A percentile compares a stretch with the other conserved stretches of the same genome.
Conservation (phyloP, 2,888 invertebrate genomes). For the Tetranychus piercei region DNA sequence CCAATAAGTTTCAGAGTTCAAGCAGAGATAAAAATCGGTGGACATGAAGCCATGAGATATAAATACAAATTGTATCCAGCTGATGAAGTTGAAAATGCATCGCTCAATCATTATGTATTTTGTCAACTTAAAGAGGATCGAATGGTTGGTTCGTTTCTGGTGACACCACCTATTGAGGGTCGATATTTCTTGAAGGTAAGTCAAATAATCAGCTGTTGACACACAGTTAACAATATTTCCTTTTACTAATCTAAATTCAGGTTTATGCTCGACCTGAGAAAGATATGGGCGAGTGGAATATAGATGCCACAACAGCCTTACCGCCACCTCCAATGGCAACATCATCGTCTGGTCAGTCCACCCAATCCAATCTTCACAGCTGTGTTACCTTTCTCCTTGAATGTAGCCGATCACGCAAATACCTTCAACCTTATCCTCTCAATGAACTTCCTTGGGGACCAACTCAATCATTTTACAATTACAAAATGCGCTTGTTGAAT, state of each 20-base stretch:
- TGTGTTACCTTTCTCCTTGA: slow-evolving; percentile 29
- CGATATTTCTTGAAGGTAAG: slow-evolving; percentile 33
- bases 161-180: slow-evolving; percentile 34
- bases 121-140: slow-evolving; percentile 30
- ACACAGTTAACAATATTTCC: background rate
- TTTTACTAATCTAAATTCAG: background rate
- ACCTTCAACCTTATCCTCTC: slow-evolving; percentile 27
- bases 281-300: slow-evolving; percentile 27
- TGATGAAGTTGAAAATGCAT: slow-evolving; percentile 29
- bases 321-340: slow-evolving; percentile 17
- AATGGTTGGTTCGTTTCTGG: slow-evolving; percentile 30
- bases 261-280: slow-evolving; percentile 30
- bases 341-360: slow-evolving; percentile 19
- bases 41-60: slow-evolving; percentile 29
- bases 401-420: slow-evolving; percentile 27
- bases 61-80: slow-evolving; percentile 30
- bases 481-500: slow-evolving; percentile 28
- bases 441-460: slow-evolving; percentile 31
- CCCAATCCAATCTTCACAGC: slow-evolving; percentile 27
- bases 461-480: slow-evolving; percentile 29
- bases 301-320: slow-evolving; percentile 15
- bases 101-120: slow-evolving; percentile 30
- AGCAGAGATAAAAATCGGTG: slow-evolving; percentile 28
- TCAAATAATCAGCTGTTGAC: background rate
- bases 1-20: slow-evolving; percentile 29